phyloP scores from a whole-genome alignment of 2,797 vertebrate genomes.

The Dendrocincla tyrannina region DNA sequence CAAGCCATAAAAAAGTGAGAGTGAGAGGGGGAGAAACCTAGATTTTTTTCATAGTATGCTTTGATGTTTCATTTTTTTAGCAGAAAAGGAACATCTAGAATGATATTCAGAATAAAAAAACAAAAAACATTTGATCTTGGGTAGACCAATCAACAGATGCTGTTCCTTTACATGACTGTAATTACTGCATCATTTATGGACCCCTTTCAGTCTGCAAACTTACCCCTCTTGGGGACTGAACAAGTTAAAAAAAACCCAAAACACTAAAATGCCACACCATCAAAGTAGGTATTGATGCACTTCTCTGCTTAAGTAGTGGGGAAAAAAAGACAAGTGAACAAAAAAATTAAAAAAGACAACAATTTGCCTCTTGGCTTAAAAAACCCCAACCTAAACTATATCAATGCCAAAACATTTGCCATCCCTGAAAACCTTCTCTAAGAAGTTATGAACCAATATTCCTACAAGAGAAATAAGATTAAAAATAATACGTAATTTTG shows the following conservation, averaged over 20 bases:
- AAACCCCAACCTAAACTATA: neutral
- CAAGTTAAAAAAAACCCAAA: neutral
- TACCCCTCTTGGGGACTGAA: neutral
- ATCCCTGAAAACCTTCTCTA: neutral
- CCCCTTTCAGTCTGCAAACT: neutral
- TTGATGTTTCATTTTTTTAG: neutral
- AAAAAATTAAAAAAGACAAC: neutral
- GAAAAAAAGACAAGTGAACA: neutral
- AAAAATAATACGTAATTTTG: neutral
- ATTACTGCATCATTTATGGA: neutral
- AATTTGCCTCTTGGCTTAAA: neutral
- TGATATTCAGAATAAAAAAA: neutral
- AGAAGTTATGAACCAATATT: neutral
- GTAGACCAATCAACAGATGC: neutral
- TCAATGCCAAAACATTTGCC: neutral
- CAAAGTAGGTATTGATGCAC: too few species aligned
- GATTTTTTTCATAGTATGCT: neutral
- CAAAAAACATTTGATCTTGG: neutral
- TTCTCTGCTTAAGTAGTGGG: neutral
- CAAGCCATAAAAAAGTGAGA: neutral
- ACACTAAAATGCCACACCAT: neutral
- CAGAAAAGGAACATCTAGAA: neutral
- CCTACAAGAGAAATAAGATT: neutral
- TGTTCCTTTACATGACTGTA: neutral
- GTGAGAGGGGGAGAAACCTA: neutral